phyloP scores from a whole-genome alignment of 2,113 vertebrate genomes.

The Heterocephalus glaber region DNA sequence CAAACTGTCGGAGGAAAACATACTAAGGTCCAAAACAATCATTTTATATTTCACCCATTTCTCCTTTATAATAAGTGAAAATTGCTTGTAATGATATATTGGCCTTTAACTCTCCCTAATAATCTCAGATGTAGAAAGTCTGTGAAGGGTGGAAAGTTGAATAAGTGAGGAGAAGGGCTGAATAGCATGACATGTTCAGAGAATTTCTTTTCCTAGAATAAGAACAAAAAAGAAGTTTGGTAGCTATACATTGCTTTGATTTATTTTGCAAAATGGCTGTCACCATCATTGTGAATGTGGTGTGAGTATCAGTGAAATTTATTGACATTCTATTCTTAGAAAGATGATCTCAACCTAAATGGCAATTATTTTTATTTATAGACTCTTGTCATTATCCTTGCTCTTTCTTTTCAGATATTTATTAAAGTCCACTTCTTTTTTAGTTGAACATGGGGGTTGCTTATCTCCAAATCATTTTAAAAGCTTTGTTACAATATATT shows the following conservation, averaged over 20 bases:
- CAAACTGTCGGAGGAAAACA: constrained; percentile 47
- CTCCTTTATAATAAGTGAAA: constrained; percentile 40
- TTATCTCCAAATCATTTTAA: not conserved
- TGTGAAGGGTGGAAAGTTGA: not conserved
- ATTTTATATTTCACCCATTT: constrained; percentile 38
- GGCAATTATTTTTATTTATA: not conserved
- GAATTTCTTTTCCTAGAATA: constrained; percentile 7
- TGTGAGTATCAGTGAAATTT: not conserved
- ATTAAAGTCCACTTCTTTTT: not conserved
- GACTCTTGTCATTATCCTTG: not conserved
- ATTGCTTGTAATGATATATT: constrained; percentile 33
- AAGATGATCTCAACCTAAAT: not conserved
- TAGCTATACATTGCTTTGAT: not conserved
- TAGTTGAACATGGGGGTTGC: not conserved
- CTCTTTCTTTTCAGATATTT: not conserved
- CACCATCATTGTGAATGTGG: not conserved
- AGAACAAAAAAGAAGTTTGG: not conserved
- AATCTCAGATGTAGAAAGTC: not conserved
- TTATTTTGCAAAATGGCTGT: not conserved
- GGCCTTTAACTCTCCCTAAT: constrained; percentile 45
- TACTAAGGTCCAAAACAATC: constrained; percentile 36
- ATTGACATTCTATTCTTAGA: not conserved
- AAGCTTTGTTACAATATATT: not conserved
- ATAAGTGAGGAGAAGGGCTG: not conserved
- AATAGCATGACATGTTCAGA: not conserved